A percentile compares a stretch with the other conserved stretches of the same genome.
Conservation (phyloP, 1,140 invertebrate species). For the Drosophila subobscura region DNA sequence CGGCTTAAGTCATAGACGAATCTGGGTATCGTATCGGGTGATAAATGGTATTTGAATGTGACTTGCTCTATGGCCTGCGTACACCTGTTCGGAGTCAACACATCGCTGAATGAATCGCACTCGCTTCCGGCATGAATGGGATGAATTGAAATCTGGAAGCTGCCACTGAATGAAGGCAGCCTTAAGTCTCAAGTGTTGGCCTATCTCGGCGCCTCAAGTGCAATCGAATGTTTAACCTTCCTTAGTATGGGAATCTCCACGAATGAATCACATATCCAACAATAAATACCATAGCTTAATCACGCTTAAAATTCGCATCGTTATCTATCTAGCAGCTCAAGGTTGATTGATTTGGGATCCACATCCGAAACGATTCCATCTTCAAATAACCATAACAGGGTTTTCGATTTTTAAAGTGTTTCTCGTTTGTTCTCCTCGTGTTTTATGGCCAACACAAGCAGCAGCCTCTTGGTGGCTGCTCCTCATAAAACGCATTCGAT, state of each 20-base stretch:
- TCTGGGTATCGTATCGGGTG: conserved; percentile 25
- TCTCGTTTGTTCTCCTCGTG: not conserved
- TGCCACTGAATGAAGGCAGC: conserved; percentile 26
- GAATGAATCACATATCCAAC: not conserved
- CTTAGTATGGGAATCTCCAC: conserved; percentile 1
- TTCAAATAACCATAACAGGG: conserved; percentile 1
- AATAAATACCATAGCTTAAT: not conserved
- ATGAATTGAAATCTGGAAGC: conserved; percentile 11
- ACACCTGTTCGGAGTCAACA: conserved; percentile 72
- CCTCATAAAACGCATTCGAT: conserved; percentile 15
- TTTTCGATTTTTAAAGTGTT: not conserved
- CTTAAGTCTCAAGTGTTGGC: conserved; percentile 31
- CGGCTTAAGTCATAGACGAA: conserved; percentile 41
- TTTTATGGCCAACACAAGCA: conserved; percentile 20
- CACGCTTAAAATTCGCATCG: not conserved
- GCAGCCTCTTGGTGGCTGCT: conserved; percentile 10
- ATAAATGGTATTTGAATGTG: conserved; percentile 74
- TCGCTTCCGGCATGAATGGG: conserved; percentile 70
- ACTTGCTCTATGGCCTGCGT: conserved; percentile 68
- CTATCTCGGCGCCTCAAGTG: conserved; percentile 31
- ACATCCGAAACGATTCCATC: conserved; percentile 21
- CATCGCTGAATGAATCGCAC: conserved; percentile 52
- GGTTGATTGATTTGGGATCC: not conserved
- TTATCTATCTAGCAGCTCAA: too few species aligned
- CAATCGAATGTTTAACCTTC: conserved; percentile 5